Conservation (phyloP, 2,113 vertebrate species). For the Serilophus lunatus region DNA sequence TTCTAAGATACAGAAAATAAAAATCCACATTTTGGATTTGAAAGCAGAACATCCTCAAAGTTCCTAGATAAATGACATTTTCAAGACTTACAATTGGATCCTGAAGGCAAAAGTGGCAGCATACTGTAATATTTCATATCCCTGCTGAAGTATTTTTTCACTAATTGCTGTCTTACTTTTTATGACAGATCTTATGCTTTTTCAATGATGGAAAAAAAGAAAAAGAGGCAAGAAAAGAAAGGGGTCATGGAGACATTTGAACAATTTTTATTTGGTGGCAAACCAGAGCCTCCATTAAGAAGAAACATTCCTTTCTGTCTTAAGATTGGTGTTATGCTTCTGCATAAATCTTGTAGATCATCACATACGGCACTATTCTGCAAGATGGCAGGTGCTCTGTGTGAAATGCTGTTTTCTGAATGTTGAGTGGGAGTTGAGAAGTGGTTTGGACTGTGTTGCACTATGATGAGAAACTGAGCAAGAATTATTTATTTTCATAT, state of each 20-base stretch:
- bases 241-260: background rate
- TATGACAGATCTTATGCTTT: background rate
- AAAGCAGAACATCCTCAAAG: background rate
- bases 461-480: conserved; percentile 17
- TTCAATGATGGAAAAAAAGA: background rate
- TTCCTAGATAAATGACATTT: background rate
- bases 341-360: background rate
- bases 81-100: background rate
- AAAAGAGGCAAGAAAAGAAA: background rate
- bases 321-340: background rate
- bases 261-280: background rate
- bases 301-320: background rate
- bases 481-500: conserved; percentile 36
- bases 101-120: background rate
- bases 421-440: conserved; percentile 42
- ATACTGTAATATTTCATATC: background rate
- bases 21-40: background rate
- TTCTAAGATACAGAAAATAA: background rate
- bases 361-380: background rate
- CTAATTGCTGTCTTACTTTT: background rate
- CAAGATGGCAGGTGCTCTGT: conserved; percentile 28
- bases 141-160: background rate
- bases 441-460: background rate
- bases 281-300: background rate
- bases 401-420: conserved; percentile 31